Evolutionary conservation across 2,797 vertebrate genomes (phyloP), one percentile per base, ranked within the genome.

Genomic region (Garrulus glandarius): DNA sequence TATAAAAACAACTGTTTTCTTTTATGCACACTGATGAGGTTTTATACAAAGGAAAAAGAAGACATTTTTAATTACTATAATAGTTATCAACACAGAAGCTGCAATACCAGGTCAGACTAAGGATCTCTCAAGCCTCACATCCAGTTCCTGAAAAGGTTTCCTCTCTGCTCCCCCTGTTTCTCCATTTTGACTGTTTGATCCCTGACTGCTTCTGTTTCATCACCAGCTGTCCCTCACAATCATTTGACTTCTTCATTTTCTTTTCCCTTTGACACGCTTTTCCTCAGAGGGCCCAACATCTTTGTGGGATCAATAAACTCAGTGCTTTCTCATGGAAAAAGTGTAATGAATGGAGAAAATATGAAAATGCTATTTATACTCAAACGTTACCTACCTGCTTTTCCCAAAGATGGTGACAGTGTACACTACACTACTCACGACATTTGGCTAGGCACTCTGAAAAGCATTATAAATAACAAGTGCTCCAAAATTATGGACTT

Each of bases 361-460:
- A 72, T 0, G 23, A 55, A 76, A 72, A 80, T 13, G 11, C 37
- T 60, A 11, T 19, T 69, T 61, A 43, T 44, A 69, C 32, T 34
- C 8, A 21, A 61, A 43, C 0, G 0, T 18, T 79, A 59, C 55
- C 34, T 27, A 37, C 6, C 10, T 1, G 0, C 17, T 56, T 44
- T 60, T 60, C 41, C 29, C 39, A n/a, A 46, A n/a, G 47, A 79
- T 2, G 27, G 37, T 34, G 44, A 74, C 59, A 72, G 39, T 0
- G 0, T 61, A 27, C 19, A 17, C 41, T 21, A 14, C 24, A 11
- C 19, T 81, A n/a, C 46, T 49, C 14, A 13, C 5, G 24, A 37
- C 1, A 3, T n/a, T 44, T n/a, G 52, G 55, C n/a, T 10, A 68
- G 19, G 37, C 20, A 46, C 36, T 79, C 46, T n/a, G 17, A 64